These are phyloP conservation scores for Seladonia tumulorum DNA, from an alignment of 2,888 invertebrate genomes.

Conservation along the genomic window DNA sequence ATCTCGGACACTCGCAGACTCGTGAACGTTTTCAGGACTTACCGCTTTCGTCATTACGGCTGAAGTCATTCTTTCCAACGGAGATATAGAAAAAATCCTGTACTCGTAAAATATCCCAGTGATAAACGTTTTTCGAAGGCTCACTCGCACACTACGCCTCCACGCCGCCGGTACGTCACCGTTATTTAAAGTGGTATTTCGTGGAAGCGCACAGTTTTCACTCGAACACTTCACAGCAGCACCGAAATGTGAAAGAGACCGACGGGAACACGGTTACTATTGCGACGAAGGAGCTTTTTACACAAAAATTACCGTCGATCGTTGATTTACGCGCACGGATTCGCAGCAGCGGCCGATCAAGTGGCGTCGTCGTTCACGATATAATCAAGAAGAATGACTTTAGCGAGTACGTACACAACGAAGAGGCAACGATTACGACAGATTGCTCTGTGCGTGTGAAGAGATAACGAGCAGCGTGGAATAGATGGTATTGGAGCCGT, in stretches of 20 bases:
- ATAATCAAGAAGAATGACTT: constrained; percentile 52
- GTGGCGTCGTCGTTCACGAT: constrained; percentile 39
- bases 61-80: neutral
- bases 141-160: neutral
- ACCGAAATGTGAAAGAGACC: neutral
- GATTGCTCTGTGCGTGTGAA: constrained; percentile 60
- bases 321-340: constrained; percentile 21
- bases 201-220: constrained; percentile 42
- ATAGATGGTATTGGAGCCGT: constrained; percentile 54
- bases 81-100: neutral
- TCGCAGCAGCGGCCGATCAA: constrained; percentile 38
- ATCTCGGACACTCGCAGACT: neutral
- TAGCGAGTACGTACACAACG: constrained; percentile 50
- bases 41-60: constrained; percentile 13
- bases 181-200: constrained; percentile 56
- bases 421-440: constrained; percentile 59
- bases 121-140: neutral
- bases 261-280: neutral
- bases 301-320: neutral
- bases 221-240: neutral
- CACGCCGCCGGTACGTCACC: constrained; percentile 53
- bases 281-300: too few species aligned
- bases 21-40: constrained; percentile 11
- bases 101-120: neutral
- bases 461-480: constrained; percentile 69